Conservation (phyloP, 2,797 vertebrate genomes). For the Ibycter americanus region DNA sequence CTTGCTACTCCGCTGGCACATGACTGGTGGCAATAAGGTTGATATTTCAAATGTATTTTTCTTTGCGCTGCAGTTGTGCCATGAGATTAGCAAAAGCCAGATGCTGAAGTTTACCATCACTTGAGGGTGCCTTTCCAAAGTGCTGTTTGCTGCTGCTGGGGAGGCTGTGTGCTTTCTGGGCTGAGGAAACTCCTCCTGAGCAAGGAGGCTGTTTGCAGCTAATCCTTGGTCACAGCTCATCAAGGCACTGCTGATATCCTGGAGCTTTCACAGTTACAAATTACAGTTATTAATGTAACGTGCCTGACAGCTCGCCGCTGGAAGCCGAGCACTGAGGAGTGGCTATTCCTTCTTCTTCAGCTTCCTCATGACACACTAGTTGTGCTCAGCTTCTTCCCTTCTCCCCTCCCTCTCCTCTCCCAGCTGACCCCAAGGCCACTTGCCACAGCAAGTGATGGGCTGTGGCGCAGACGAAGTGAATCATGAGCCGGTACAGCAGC, state of each 20-base stretch:
- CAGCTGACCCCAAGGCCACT: not conserved
- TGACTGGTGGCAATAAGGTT: not conserved
- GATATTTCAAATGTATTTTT: not conserved
- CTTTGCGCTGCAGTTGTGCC: accelerated
- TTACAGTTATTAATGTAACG: not conserved
- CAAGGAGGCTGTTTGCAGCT: not conserved
- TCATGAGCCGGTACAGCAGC: not conserved
- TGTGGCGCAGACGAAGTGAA: not conserved
- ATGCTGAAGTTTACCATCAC: accelerated
- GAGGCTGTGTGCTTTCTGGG: not conserved
- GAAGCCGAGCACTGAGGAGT: not conserved
- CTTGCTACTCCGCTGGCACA: not conserved
- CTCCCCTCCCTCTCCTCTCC: not conserved
- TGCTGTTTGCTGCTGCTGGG: accelerated
- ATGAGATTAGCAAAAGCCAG: not conserved
- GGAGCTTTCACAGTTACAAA: not conserved
- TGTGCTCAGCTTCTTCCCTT: not conserved
- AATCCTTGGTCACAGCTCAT: not conserved
- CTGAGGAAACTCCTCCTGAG: not conserved
- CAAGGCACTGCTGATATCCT: not conserved
- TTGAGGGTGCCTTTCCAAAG: not conserved
- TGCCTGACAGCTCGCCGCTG: not conserved
- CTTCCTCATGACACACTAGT: not conserved
- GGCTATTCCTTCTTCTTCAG: not conserved
- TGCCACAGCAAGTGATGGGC: not conserved